A percentile compares a stretch with the other conserved stretches of the same genome.
Evolutionary conservation across 2,113 vertebrate genomes (phyloP).

Genomic region (Coptodon rendalli): DNA sequence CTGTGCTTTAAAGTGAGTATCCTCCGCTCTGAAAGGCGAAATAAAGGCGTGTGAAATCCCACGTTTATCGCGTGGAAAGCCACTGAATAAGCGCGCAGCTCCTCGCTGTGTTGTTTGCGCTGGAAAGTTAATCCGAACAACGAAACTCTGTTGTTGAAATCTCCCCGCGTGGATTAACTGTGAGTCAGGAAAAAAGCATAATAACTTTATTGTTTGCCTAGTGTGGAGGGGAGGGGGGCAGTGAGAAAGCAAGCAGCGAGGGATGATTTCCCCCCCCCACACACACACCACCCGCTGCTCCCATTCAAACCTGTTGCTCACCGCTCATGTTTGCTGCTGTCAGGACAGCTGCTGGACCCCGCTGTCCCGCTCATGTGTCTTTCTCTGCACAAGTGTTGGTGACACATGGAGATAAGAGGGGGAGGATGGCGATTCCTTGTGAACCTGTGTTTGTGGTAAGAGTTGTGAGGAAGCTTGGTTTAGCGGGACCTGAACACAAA

Average conservation of each 20-base stretch:
- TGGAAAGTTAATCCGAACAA: slow-evolving; percentile 7
- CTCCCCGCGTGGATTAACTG: slow-evolving; percentile 2
- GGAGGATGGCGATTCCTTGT: not conserved
- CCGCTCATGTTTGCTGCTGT: not conserved
- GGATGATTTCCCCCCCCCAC: not conserved
- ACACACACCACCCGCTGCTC: not conserved
- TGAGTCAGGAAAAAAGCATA: slow-evolving; percentile 5
- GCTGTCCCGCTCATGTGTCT: not conserved
- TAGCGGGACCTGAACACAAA: not conserved
- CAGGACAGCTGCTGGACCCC: slow-evolving; percentile 28
- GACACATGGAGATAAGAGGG: slow-evolving; percentile 16
- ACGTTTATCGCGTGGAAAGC: not conserved
- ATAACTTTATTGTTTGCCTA: slow-evolving; percentile 22
- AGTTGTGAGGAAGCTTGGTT: not conserved
- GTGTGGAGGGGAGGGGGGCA: not conserved
- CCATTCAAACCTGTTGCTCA: slow-evolving; percentile 6
- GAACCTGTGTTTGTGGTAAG: not conserved
- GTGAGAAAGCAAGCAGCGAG: not conserved
- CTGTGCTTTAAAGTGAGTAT: slow-evolving; percentile 11
- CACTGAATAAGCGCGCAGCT: not conserved
- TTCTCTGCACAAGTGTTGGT: slow-evolving; percentile 25
- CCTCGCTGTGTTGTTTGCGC: not conserved
- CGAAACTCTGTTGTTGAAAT: not conserved
- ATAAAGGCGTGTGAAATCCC: not conserved
- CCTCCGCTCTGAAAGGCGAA: not conserved